Evolutionary conservation across 2,113 vertebrate genomes (phyloP), one percentile per base, ranked within the genome.

Genomic region (Pelobates fuscus): DNA sequence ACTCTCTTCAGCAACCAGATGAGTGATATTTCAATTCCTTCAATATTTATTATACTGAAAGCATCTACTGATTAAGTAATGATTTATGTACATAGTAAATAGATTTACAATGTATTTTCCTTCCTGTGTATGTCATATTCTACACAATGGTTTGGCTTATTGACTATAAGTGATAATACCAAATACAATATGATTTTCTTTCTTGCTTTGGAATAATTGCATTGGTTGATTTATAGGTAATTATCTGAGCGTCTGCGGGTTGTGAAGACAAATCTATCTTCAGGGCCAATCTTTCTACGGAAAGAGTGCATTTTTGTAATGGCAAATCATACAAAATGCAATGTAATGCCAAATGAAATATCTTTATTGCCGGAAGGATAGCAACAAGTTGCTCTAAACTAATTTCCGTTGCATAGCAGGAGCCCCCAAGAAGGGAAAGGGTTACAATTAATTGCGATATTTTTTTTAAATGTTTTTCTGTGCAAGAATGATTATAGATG

Each of bases 161-260:
- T 55, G 52, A 23, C 21, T 55, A 6, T 20, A 55, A 23, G n/a
- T 55, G 52, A 55, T 23, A 23, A 55, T 55, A 55, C 7, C n/a
- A 20, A 55, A 49, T 21, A 23, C n/a, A 55, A 20, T 55, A 21
- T 20, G 11, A 55, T 55, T 21, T 55, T 55, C 17, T 17, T 49
- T 20, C 52, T 21, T 55, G n/a, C 52, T 21, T 23, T 55, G 52
- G 21, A 55, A 55, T 23, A 55, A 55, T 55, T 55, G 52, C 52
- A 10, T 55, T 12, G 20, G 2, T 20, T 55, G 52, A 55, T 55
- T 55, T 55, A 55, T 55, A 21, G 52, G 21, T 21, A 55, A 55
- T 55, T 55, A 23, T 21, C 5, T 55, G 52, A 20, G 17, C n/a
- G 6, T 14, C 52, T 21, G n/a, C 20, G 52, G 8, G 52, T 23